phyloP scores from a whole-genome alignment of 2,888 invertebrate species.

The Calliopum simillimum region DNA sequence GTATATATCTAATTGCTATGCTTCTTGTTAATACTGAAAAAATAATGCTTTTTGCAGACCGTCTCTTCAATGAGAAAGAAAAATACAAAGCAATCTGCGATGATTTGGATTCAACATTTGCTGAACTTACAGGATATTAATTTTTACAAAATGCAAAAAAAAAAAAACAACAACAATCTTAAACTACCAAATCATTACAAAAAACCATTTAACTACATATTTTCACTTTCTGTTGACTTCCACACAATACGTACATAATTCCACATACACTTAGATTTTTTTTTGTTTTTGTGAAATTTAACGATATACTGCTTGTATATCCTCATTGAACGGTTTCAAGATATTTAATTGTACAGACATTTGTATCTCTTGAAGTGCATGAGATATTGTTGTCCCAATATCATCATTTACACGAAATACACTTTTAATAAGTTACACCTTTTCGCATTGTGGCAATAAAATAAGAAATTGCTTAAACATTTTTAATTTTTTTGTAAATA shows the following conservation, averaged over 20 bases:
- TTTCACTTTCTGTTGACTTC: constrained; percentile 14
- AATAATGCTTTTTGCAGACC: constrained; percentile 76
- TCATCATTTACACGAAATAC: too few species aligned
- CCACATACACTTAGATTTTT: too few species aligned
- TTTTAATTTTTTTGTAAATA: too few species aligned
- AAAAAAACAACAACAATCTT: constrained; percentile 30
- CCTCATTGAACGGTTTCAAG: too few species aligned
- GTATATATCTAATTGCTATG: constrained; percentile 44
- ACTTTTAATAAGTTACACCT: too few species aligned
- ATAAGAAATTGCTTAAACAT: too few species aligned
- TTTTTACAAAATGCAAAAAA: constrained; percentile 44
- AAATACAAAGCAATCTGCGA: constrained; percentile 97
- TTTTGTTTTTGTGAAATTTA: too few species aligned
- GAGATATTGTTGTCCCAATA: too few species aligned
- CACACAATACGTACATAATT: neutral
- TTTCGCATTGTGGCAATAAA: too few species aligned
- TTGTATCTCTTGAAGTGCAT: too few species aligned
- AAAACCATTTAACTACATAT: neutral
- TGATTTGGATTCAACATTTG: constrained; percentile 96
- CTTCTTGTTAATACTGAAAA: constrained; percentile 55
- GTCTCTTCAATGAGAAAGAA: constrained; percentile 84
- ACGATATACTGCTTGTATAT: too few species aligned
- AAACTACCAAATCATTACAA: constrained; percentile 12
- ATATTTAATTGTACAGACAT: too few species aligned
- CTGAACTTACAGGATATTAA: constrained; percentile 97